Base-by-base conservation (phyloP, 2,888 invertebrate genomes). In the Morpho helenor region DNA sequence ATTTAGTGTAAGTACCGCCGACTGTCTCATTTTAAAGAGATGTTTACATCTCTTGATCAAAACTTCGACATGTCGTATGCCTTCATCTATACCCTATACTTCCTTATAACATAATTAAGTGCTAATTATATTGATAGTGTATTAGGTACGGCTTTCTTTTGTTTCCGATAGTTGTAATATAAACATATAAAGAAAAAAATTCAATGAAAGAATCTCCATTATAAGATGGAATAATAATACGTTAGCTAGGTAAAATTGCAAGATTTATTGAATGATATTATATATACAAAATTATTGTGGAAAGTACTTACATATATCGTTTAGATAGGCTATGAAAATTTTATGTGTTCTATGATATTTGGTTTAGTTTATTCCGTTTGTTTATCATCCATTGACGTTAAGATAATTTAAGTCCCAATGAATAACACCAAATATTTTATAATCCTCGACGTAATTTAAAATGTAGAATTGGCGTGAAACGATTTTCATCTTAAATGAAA, bases 281-380 rank as follows among this genome's bases (percentile, higher is more conserved):
- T 79, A 80, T 81, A 83, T 79, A 82, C 76, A 78, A 77, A 74
- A 73, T 70, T 75, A 74, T 75, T 75, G 73, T 74, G 76, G 73
- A 73, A 74, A 75, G 67, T 71, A 70, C 71, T 71, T 73, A 72
- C 74, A 75, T 77, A 74, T 76, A 78, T 79, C 74, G 72, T 77
- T 77, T 86, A 86, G 85, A 84, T 85, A 86, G 84, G 83, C 75
- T 84, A 84, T 84, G 69, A 76, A 79, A 53, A 76, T 75, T 76
- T 75, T 76, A 69, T 70, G 72, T 76, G 69, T 66, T 68, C 68
- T 66, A 59, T 31, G 39, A 52, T 8, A 52, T 65, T 68, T 71
- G 59, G 57, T 57, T 67, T 62, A 59, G 53, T 60, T 66, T 60
- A 62, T 68, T 59, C 56, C 48, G 61, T 66, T 57, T 60, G 64